Evolutionary conservation across 2,113 vertebrate genomes (phyloP), one percentile per base, ranked within the genome.

Genomic region (Megaceryle maxima): DNA sequence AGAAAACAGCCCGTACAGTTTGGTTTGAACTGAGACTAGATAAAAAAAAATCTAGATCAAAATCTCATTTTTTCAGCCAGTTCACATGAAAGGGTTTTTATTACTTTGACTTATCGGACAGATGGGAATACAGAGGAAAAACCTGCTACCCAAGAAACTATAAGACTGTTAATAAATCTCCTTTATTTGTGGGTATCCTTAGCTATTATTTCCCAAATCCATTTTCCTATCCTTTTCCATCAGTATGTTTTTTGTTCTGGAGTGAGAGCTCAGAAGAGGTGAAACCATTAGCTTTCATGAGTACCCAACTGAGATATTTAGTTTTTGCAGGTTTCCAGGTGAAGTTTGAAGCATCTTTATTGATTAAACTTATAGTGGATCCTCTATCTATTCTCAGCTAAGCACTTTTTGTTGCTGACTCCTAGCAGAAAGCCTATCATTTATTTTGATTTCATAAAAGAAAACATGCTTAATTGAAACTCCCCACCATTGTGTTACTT

Each of bases 211-310:
- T 94, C 26, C 44, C 29, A 91, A 73, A 87, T 85, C 39, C 33
- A 87, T 93, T 95, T 92, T 85, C 26, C 93, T 90, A 91, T 68
- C 39, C 16, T 85, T 91, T 95, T 77, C 44, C 48, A 76, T 93
- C 67, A 90, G 39, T 57, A 85, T 74, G 11, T 15, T 28, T 66
- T 94, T 83, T 88, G 44, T 67, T 92, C 53, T 41, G 79, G 29
- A 79, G 20, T 53, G 29, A 79, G 43, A 83, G 35, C 51, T 80
- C 48, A 85, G 39, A 83, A 69, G 31, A 83, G 26, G 37, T 70
- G 70, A 76, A 92, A 78, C 26, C 53, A 68, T 64, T 66, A 91
- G 17, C 29, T 90, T 92, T 85, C 79, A 39, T 80, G 29, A 83
- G 18, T 44, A 15, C 16, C n/a, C 35, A 77, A 72, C 11, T 86